phyloP scores from a whole-genome alignment of 2,888 invertebrate genomes.

The Lamellibrachia columna region DNA sequence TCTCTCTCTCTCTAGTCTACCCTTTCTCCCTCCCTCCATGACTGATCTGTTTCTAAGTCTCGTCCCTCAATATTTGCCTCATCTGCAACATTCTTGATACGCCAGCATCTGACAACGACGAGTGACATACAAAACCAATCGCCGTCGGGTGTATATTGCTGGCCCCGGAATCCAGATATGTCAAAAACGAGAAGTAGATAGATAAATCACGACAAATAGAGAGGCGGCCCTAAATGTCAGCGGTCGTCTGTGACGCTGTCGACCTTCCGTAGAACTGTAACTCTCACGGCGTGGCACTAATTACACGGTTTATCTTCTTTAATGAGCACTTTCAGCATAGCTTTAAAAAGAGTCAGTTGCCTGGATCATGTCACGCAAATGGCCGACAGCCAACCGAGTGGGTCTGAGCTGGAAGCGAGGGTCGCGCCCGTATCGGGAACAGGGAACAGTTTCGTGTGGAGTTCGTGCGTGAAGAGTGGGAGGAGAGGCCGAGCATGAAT shows the following conservation, averaged over 20 bases:
- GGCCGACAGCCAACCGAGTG: neutral
- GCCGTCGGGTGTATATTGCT: neutral
- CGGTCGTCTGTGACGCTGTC: neutral
- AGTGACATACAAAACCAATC: conserved; percentile 3
- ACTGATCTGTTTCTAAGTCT: neutral
- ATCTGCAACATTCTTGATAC: neutral
- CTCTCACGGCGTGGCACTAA: neutral
- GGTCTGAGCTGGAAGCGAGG: neutral
- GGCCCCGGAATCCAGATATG: neutral
- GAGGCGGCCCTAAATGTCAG: neutral
- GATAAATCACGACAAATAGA: neutral
- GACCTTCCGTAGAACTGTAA: neutral
- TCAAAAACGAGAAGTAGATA: neutral
- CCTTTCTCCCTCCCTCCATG: neutral
- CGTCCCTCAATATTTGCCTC: neutral
- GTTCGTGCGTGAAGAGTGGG: neutral
- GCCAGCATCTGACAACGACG: neutral
- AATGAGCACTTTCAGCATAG: neutral
- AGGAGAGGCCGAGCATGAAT: neutral
- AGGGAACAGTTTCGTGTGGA: neutral
- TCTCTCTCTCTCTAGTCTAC: neutral
- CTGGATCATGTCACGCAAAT: neutral
- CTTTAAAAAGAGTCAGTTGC: neutral
- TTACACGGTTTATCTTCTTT: conserved; percentile 16
- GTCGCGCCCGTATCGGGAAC: neutral